Evolutionary conservation across 2,113 vertebrate species (phyloP).

Genomic region (Myiagra hebetior): DNA sequence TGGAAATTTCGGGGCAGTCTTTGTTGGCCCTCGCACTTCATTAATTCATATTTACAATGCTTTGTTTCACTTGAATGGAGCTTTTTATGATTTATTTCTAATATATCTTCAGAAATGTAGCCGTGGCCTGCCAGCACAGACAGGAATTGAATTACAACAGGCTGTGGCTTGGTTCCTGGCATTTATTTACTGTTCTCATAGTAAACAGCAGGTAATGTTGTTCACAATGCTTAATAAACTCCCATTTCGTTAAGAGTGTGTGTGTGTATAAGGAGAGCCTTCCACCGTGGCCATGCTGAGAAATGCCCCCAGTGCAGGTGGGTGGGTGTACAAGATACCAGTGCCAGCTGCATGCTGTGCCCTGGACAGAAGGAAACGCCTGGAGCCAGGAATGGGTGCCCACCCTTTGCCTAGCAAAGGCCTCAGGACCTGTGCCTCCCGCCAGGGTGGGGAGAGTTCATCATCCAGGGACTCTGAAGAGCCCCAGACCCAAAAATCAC

Average conservation of each 20-base stretch:
- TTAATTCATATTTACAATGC: background rate
- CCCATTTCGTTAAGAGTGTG: background rate
- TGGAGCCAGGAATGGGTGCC: background rate
- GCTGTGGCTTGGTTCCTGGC: background rate
- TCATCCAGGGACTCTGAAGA: background rate
- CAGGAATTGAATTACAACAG: background rate
- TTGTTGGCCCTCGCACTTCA: background rate
- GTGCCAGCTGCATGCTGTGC: background rate
- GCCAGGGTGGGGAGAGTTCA: background rate
- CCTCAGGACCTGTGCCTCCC: background rate
- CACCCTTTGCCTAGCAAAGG: background rate
- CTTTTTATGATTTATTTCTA: background rate
- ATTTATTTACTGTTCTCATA: background rate
- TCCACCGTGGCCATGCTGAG: background rate
- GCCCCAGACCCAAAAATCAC: background rate
- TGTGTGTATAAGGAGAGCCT: background rate
- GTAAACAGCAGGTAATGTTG: background rate
- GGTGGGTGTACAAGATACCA: background rate
- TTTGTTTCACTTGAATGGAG: background rate
- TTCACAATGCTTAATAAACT: background rate
- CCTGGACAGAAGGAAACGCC: background rate
- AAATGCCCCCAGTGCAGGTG: background rate
- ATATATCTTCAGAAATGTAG: background rate
- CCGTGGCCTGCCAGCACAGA: background rate
- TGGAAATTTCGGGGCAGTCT: background rate